A percentile compares a stretch with the other conserved stretches of the same genome.
Evolutionary conservation across 2,797 vertebrate genomes (phyloP).

Genomic region (Antennarius maculatus): DNA sequence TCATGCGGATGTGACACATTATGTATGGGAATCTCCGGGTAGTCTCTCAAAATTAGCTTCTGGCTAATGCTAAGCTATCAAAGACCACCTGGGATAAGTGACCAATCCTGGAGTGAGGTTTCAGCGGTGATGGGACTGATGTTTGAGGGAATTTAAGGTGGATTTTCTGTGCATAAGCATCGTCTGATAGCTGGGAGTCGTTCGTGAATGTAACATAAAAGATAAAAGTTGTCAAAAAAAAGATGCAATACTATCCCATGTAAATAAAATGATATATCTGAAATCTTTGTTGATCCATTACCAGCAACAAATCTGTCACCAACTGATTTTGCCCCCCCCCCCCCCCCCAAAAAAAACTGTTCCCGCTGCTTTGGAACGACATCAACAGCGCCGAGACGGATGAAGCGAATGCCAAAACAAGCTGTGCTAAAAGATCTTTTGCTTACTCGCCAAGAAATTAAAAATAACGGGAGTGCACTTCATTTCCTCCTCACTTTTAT

Average conservation of each 20-base stretch:
- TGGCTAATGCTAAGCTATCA: neutral
- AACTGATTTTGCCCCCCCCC: constrained; percentile 39
- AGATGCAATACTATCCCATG: constrained; percentile 13
- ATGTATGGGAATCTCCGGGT: too few relatives aligned
- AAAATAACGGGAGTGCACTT: constrained; percentile 43
- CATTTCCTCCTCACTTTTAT: constrained; percentile 18
- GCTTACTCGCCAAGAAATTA: constrained; percentile 33
- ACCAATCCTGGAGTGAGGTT: too few relatives aligned
- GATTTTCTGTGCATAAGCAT: constrained; percentile 21
- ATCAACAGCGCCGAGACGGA: constrained; percentile 58
- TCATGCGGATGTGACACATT: too few relatives aligned
- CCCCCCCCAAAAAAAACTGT: constrained; percentile 16
- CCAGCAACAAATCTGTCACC: constrained; percentile 29
- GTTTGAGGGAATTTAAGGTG: constrained; percentile 17
- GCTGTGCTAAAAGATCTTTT: neutral
- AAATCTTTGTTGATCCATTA: constrained; percentile 53
- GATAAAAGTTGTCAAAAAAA: constrained; percentile 21
- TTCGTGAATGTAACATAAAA: too few relatives aligned
- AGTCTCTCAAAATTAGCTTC: neutral
- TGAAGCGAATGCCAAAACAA: constrained; percentile 45
- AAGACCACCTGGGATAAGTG: too few relatives aligned
- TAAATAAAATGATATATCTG: constrained; percentile 38
- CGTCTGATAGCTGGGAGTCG: too few relatives aligned
- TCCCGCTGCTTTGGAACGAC: constrained; percentile 39
- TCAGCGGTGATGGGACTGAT: neutral